Base-by-base conservation (phyloP, 2,888 invertebrate genomes). In the Tetragnatha montana region DNA sequence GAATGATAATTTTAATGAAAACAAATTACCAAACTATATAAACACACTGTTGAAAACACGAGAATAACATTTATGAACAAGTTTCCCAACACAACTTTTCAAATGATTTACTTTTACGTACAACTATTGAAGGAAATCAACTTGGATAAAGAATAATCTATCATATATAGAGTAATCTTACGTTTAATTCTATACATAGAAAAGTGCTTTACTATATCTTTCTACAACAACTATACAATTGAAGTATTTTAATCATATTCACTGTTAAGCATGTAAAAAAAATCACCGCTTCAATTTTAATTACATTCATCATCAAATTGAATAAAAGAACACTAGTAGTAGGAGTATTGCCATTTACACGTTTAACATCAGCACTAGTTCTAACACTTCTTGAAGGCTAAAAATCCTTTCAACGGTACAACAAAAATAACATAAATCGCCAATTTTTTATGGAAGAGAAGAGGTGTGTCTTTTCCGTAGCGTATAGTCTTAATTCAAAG, bases 291-390 rank as follows among this genome's bases (percentile, higher is more conserved):
- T 78, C 83, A 73, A 83, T 60, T 35, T 35, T 79, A 73, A 19
- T 49, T 80, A 89, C 84, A 89, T 73, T 80, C 83, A 83, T 81
- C 84, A 80, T 75, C 83, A 68, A 79, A 75, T 74, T 71, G 21
- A 69, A 50, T 87, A 71, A 86, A 80, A 81, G 35, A 19, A 81
- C 81, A 78, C 73, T 71, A 86, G 81, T 85, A 85, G 22, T 86
- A 89, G 85, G 78, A 81, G 89, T 89, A 89, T 89, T 89, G 89
- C 89, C 89, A 78, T 73, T 70, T 89, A 89, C 89, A 89, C 89
- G 89, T 89, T 89, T 84, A 84, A 89, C 81, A 86, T 81, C 85
- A 60, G 51, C n/a, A 51, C 89, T 89, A 89, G 21, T 47, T 81
- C 85, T 86, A 88, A 49, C 74, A 81, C 87, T 84, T 84, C 22